A percentile compares a stretch with the other conserved stretches of the same genome.
Conservation (phyloP, 2,113 vertebrate species). For the Ptychochromis oligacanthus region DNA sequence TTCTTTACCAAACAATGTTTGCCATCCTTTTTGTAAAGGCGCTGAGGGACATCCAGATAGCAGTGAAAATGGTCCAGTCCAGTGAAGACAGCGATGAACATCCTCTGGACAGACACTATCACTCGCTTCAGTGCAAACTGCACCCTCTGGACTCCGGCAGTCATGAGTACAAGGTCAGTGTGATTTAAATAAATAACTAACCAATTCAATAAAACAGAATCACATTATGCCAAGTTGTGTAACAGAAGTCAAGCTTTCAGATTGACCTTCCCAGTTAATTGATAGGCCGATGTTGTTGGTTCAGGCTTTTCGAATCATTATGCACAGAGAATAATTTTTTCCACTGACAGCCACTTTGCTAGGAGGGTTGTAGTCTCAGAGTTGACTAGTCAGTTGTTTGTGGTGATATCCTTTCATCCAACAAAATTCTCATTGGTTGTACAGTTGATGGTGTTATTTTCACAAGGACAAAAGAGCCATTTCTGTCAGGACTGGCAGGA, state of each 20-base stretch:
- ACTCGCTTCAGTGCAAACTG: constrained; percentile 81
- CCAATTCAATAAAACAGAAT: not conserved
- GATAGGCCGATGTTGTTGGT: not conserved
- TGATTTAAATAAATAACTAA: not conserved
- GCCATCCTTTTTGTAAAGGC: constrained; percentile 68
- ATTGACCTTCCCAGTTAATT: not conserved
- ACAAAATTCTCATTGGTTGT: not conserved
- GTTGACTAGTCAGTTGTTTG: not conserved
- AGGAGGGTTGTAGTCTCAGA: not conserved
- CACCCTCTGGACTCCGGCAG: constrained; percentile 75
- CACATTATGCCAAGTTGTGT: not conserved
- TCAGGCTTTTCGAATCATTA: not conserved
- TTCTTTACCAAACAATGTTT: not conserved
- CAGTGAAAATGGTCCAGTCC: constrained; percentile 85
- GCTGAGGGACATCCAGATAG: constrained; percentile 89
- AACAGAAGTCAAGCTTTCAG: too few relatives aligned
- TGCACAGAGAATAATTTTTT: not conserved
- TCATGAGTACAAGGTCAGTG: constrained; percentile 81
- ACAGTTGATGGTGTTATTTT: not conserved
- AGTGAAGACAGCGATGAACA: constrained; percentile 79
- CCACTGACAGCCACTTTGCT: not conserved
- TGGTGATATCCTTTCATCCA: not conserved
- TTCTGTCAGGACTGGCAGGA: not conserved
- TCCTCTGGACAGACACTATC: constrained; percentile 86
- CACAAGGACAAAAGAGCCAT: not conserved